Percentiles rank a stretch among this genome's conserved stretches.
These are phyloP conservation scores for Aphis gossypii DNA, from an alignment of 1,140 invertebrate genomes.

Conservation along the genomic window DNA sequence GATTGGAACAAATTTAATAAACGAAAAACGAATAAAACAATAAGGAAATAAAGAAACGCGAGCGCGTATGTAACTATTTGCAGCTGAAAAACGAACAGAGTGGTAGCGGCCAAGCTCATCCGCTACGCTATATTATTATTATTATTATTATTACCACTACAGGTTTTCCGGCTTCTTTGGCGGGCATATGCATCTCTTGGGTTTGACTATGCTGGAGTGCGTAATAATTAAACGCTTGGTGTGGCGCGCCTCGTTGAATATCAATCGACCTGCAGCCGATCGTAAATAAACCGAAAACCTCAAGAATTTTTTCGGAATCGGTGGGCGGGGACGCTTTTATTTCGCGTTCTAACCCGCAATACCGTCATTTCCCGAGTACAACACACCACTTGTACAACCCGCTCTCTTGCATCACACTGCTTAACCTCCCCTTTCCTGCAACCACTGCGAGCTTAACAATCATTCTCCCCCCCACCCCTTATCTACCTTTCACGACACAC, in stretches of 20 bases:
- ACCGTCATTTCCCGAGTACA: neutral
- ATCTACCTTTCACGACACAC: neutral
- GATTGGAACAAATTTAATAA: neutral
- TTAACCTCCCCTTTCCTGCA: neutral
- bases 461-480: neutral
- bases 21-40: neutral
- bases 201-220: neutral
- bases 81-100: neutral
- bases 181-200: neutral
- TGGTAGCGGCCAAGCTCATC: neutral
- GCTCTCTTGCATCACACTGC: neutral
- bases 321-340: neutral
- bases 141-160: neutral
- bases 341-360: neutral
- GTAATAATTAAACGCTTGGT: constrained; percentile 23
- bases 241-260: constrained; percentile 15
- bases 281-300: constrained; percentile 20
- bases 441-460: neutral
- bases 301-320: neutral
- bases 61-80: neutral
- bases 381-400: neutral
- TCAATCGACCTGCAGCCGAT: constrained; percentile 19
- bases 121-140: neutral
- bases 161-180: neutral
- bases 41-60: neutral